Percentiles rank a stretch among this genome's conserved stretches.
Conservation (phyloP, 2,797 vertebrate genomes). For the Fringilla coelebs region DNA sequence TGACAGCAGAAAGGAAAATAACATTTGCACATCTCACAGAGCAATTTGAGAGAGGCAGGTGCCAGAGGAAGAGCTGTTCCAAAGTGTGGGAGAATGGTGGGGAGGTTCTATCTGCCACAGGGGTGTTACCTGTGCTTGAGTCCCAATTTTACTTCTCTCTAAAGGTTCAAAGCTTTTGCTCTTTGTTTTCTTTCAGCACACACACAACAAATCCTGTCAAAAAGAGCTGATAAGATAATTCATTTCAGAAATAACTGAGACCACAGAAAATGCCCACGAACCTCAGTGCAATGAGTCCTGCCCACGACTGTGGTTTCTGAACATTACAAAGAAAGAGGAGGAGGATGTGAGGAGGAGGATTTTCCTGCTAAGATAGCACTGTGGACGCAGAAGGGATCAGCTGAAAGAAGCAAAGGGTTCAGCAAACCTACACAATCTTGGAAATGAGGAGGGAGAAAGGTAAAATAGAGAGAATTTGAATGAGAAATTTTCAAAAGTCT, state of each 20-base stretch:
- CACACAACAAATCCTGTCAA: background rate
- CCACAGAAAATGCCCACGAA: background rate
- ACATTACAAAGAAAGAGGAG: background rate
- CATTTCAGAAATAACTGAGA: constrained; percentile 7
- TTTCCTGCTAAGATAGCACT: background rate
- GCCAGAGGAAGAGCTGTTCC: background rate
- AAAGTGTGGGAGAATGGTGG: background rate
- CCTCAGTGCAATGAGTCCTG: background rate
- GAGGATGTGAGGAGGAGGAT: background rate
- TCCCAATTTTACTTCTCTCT: background rate
- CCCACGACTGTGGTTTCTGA: background rate
- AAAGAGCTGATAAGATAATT: background rate
- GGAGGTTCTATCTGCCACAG: background rate
- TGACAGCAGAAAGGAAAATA: constrained; percentile 53
- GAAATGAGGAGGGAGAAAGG: background rate
- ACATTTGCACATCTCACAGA: constrained; percentile 14
- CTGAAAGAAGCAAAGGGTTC: background rate
- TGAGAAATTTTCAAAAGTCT: background rate
- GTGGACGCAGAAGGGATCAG: background rate
- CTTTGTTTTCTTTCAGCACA: background rate
- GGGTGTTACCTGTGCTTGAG: background rate
- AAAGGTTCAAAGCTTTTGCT: background rate
- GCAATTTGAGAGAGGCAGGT: background rate
- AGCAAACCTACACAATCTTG: background rate
- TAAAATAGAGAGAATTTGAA: background rate